Percentiles rank a stretch among this genome's conserved stretches.
Conservation (phyloP, 2,113 vertebrate genomes). For the Chaetorhynchus papuensis region DNA sequence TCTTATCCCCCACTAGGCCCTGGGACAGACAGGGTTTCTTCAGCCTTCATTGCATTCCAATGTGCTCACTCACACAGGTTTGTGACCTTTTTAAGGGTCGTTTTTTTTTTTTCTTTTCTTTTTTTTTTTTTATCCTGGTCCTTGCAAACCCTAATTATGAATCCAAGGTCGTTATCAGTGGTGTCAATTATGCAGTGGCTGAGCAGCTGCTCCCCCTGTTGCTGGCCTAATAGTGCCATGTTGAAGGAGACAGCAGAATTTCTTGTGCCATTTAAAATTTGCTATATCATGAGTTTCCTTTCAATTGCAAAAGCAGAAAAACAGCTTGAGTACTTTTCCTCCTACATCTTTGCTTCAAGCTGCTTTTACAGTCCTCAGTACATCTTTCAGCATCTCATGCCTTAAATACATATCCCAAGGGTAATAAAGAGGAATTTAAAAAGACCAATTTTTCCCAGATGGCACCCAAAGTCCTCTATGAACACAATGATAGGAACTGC, state of each 20-base stretch:
- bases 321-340: constrained; percentile 63
- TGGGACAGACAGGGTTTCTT: neutral
- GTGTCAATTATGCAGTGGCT: constrained; percentile 38
- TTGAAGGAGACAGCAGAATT: constrained; percentile 49
- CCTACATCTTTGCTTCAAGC: constrained; percentile 58
- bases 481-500: neutral
- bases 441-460: constrained; percentile 23
- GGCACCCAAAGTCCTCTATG: constrained; percentile 3
- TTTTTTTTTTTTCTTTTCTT: neutral
- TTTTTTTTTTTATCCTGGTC: neutral
- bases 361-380: constrained; percentile 41
- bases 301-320: constrained; percentile 63
- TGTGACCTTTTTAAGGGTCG: neutral
- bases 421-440: constrained; percentile 26
- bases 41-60: neutral
- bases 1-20: neutral
- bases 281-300: constrained; percentile 57
- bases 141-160: constrained; percentile 12
- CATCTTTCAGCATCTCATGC: constrained; percentile 38
- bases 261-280: constrained; percentile 49
- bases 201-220: constrained; percentile 52
- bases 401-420: constrained; percentile 32
- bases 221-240: constrained; percentile 48
- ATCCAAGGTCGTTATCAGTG: neutral
- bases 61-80: neutral